Evolutionary conservation across 2,888 invertebrate species (phyloP).

Genomic region (Ectemnius lituratus): DNA sequence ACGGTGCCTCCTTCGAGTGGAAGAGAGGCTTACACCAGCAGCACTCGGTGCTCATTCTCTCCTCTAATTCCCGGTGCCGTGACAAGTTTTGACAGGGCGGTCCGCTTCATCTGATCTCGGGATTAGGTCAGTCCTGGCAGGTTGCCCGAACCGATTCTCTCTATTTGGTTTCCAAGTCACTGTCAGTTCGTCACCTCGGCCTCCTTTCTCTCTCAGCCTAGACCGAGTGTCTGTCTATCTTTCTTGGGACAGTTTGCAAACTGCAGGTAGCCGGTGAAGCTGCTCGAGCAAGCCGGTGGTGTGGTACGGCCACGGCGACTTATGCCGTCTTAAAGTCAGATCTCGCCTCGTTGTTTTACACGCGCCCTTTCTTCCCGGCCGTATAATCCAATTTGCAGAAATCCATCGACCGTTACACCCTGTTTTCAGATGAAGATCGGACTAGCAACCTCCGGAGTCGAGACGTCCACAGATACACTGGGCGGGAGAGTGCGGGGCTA

Average conservation of each 20-base stretch:
- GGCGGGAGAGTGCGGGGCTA: constrained; percentile 25
- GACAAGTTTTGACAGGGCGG: constrained; percentile 76
- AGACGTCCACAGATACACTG: not conserved
- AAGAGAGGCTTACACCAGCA: not conserved
- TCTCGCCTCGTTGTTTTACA: constrained; percentile 65
- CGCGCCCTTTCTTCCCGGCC: constrained; percentile 49
- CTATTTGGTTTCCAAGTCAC: constrained; percentile 35
- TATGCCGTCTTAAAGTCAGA: constrained; percentile 25
- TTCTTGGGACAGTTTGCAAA: constrained; percentile 30
- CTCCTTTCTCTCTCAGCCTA: constrained; percentile 27
- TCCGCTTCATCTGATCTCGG: constrained; percentile 67
- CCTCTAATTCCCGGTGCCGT: constrained; percentile 55
- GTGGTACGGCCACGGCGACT: constrained; percentile 22
- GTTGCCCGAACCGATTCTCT: constrained; percentile 58
- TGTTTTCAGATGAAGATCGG: constrained; percentile 48
- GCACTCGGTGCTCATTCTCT: constrained; percentile 9
- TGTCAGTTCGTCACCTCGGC: constrained; percentile 40
- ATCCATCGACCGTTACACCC: constrained; percentile 57
- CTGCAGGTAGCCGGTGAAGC: constrained; percentile 28
- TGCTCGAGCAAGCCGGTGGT: not conserved
- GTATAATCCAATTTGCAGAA: constrained; percentile 72
- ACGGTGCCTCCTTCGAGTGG: not conserved
- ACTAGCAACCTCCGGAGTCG: not conserved
- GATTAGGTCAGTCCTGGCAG: constrained; percentile 70
- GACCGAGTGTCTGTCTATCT: constrained; percentile 14